Base-by-base conservation (phyloP, 2,797 vertebrate genomes). In the Esox lucius region DNA sequence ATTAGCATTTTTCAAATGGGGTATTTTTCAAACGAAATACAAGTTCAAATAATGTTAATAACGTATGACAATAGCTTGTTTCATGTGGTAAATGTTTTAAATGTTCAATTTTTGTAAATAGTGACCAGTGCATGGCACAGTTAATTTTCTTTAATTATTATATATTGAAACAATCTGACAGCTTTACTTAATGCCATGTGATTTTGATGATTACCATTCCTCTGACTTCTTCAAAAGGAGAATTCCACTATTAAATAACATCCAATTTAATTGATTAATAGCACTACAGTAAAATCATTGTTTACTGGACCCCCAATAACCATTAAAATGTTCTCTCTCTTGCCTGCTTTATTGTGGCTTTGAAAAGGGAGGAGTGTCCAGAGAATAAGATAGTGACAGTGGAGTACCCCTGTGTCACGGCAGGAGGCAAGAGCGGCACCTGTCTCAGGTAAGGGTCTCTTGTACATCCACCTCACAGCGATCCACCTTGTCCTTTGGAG, bases 311-410 rank as follows among this genome's bases (percentile, higher is more conserved):
- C 19, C 35, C 17, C 39, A 65, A 22, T 35, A 66, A 49, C 0
- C 39, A 0, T 3, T 16, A 2, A 4, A 39, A 5, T 33, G 1
- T 9, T 67, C 5, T 49, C 61, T 33, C 51, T 75, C 56, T 17
- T 8, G 6, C 71, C 15, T 70, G 1, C 31, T 42, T 49, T 68
- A 31, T 24, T 51, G 19, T 70, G 33, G 8, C 56, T 61, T 24
- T 83, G 2, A 28, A 61, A 82, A 94, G 94, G 65, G 80, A 82
- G 1, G 89, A 90, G 71, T 95, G 94, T 89, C 93, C 94, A 3
- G 93, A 92, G 15, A 91, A 87, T 77, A 93, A 94, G 77, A 92
- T 95, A 72, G 24, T 94, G 83, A 94, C 93, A 0, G 89, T 94
- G 87, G 91, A 93, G 84, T 95, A 95, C 85, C 81, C 91, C 1